Evolutionary conservation across 2,113 vertebrate species (phyloP).

Genomic region (Cettia cetti): DNA sequence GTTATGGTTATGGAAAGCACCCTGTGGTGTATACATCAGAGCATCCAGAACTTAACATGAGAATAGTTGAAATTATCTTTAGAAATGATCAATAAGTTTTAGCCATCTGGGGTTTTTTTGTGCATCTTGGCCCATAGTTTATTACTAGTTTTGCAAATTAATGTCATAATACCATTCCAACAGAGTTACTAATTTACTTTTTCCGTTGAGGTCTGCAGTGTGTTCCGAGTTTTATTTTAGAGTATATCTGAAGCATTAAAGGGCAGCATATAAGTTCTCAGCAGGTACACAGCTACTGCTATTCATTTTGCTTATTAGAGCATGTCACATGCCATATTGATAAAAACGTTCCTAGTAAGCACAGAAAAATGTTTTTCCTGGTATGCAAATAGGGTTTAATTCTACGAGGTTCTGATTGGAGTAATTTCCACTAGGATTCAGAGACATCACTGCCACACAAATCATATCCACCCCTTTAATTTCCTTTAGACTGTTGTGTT

Average conservation of each 20-base stretch:
- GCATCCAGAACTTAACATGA: neutral
- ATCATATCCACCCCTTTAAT: neutral
- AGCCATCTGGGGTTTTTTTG: neutral
- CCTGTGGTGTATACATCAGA: neutral
- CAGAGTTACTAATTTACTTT: slow-evolving; percentile 23
- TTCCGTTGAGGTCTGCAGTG: neutral
- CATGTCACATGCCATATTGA: neutral
- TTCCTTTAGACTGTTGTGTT: neutral
- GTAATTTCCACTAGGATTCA: neutral
- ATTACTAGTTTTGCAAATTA: neutral
- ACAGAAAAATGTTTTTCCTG: neutral
- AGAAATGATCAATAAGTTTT: neutral
- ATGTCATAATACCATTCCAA: neutral
- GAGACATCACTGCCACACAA: neutral
- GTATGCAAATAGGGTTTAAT: neutral
- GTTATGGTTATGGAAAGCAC: neutral
- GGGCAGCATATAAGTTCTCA: neutral
- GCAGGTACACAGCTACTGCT: neutral
- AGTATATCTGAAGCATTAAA: neutral
- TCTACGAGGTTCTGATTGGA: neutral
- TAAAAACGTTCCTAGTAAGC: neutral
- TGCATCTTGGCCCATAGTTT: neutral
- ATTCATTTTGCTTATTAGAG: neutral
- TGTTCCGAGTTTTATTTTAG: neutral
- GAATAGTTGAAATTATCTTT: neutral